phyloP scores from a whole-genome alignment of 2,113 vertebrate species.

The Gallinago media region DNA sequence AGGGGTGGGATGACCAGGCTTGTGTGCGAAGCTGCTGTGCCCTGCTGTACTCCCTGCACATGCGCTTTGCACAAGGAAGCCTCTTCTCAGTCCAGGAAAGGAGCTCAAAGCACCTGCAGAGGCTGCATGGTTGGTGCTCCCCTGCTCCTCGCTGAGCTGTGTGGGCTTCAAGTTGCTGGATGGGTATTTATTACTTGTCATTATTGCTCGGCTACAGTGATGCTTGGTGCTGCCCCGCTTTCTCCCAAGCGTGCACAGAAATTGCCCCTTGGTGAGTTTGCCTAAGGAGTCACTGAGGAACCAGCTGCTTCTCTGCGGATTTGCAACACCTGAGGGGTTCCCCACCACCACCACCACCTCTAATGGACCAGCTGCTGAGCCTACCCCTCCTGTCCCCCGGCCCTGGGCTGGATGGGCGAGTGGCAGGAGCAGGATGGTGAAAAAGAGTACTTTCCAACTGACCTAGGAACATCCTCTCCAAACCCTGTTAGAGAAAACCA shows the following conservation, averaged over 20 bases:
- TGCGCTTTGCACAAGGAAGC: background rate
- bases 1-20: background rate
- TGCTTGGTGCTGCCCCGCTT: background rate
- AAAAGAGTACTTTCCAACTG: background rate
- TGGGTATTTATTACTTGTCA: background rate
- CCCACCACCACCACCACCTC: background rate
- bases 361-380: background rate
- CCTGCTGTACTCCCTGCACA: background rate
- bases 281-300: background rate
- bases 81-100: background rate
- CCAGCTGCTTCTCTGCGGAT: background rate
- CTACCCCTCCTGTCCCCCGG: background rate
- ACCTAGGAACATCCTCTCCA: background rate
- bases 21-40: fast-evolving
- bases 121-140: background rate
- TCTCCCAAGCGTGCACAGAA: background rate
- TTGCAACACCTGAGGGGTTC: background rate
- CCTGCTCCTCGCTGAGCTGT: background rate
- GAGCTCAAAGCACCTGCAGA: background rate
- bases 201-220: background rate
- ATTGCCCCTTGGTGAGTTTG: background rate
- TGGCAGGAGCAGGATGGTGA: too few species aligned
- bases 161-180: background rate
- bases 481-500: background rate
- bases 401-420: background rate